Conservation (phyloP, 2,888 invertebrate genomes). For the Heliconius cydno region DNA sequence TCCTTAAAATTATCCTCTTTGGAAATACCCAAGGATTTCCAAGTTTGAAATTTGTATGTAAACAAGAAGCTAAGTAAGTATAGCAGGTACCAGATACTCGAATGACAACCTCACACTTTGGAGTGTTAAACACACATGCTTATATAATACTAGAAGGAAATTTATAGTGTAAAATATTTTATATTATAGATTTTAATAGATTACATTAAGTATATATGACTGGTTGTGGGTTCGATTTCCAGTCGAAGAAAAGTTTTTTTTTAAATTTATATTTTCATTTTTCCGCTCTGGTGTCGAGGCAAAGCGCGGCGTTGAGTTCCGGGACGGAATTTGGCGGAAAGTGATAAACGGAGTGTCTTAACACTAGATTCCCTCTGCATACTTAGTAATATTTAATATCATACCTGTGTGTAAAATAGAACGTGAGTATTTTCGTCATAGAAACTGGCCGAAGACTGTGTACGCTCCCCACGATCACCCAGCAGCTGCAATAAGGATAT, state of each 20-base stretch:
- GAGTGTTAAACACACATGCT: background rate
- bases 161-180: background rate
- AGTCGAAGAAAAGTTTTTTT: no score
- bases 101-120: background rate
- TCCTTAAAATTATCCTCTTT: background rate
- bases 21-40: background rate
- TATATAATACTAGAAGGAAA: background rate
- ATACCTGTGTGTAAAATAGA: constrained; percentile 89
- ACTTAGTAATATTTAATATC: background rate
- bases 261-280: no score
- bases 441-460: constrained; percentile 89
- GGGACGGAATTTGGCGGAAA: no score
- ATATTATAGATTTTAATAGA: background rate
- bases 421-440: constrained; percentile 87
- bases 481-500: constrained; percentile 74
- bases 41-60: background rate
- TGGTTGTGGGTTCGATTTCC: no score
- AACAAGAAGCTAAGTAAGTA: constrained; percentile 2
- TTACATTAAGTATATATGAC: background rate
- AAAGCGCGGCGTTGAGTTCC: no score
- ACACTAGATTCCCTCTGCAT: no score
- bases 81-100: background rate
- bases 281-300: no score
- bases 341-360: no score
- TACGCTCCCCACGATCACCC: constrained; percentile 87